Evolutionary conservation across 64 coral and sea anemone species (phyloP).

Genomic region (Catalaphyllia jardinei): DNA sequence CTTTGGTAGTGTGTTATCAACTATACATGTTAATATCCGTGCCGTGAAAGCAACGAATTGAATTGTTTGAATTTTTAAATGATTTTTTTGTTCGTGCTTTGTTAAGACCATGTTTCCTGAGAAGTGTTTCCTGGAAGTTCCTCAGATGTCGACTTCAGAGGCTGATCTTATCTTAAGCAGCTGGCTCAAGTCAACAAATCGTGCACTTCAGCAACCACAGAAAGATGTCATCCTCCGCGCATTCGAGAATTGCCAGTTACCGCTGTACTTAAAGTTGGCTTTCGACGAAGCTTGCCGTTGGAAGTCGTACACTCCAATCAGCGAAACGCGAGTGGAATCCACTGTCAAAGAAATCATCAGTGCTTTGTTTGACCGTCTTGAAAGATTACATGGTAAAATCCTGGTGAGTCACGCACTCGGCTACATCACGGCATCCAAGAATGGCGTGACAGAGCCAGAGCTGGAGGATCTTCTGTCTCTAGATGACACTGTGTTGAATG

Average conservation of each 20-base stretch:
- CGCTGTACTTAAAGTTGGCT: conserved; percentile 68
- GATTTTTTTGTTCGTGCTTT: no score
- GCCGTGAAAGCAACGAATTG: no score
- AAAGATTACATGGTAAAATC: conserved; percentile 59
- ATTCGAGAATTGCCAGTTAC: conserved; percentile 56
- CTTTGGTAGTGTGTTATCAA: no score
- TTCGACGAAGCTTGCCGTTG: conserved; percentile 76
- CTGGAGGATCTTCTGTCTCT: conserved; percentile 81
- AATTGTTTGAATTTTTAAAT: no score
- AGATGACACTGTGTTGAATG: conserved; percentile 81
- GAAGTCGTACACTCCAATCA: conserved; percentile 58
- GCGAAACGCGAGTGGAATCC: conserved; percentile 29
- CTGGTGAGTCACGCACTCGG: conserved; percentile 29
- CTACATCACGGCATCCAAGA: conserved; percentile 69
- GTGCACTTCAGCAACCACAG: conserved; percentile 33
- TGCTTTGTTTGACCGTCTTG: conserved; percentile 79
- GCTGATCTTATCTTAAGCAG: conserved; percentile 56
- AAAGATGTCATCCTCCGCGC: conserved; percentile 35
- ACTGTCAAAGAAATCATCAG: conserved; percentile 71
- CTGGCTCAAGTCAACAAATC: conserved; percentile 45
- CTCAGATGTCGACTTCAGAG: conserved; percentile 36
- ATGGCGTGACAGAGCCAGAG: conserved; percentile 70
- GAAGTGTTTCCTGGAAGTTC: conserved; percentile 74
- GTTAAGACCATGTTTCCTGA: conserved; percentile 56
- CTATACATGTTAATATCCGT: no score